Evolutionary conservation across 1,140 invertebrate species (phyloP).

Genomic region (Druon quercuslanigerum): DNA sequence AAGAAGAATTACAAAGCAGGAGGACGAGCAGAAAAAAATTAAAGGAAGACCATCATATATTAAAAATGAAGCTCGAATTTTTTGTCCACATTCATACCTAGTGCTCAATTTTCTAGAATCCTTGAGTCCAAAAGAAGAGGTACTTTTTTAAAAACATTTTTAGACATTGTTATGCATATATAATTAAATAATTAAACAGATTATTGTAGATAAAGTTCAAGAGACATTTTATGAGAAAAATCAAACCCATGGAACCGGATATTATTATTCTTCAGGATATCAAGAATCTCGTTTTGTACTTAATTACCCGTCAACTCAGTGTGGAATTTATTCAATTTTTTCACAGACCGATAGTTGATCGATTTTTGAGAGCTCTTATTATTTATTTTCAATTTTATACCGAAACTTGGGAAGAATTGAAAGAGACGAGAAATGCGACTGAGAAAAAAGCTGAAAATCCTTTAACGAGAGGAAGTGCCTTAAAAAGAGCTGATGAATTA

Average conservation of each 20-base stretch:
- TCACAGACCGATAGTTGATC: slow-evolving; percentile 77
- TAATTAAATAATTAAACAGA: slow-evolving; percentile 16
- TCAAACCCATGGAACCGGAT: slow-evolving; percentile 74
- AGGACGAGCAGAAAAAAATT: slow-evolving; percentile 34
- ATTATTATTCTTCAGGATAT: slow-evolving; percentile 80
- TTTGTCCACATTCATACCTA: slow-evolving; percentile 61
- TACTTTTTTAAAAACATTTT: slow-evolving; percentile 39
- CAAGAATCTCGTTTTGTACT: slow-evolving; percentile 80
- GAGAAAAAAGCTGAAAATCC: slow-evolving; percentile 78
- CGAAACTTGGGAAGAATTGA: slow-evolving; percentile 77
- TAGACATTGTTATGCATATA: background rate
- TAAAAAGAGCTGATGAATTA: slow-evolving; percentile 76
- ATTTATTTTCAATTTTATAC: slow-evolving; percentile 80
- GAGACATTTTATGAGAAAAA: slow-evolving; percentile 76
- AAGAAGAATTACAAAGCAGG: slow-evolving; percentile 11
- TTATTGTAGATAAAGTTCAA: slow-evolving; percentile 76
- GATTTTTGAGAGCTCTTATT: slow-evolving; percentile 79
- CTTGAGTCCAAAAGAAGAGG: slow-evolving; percentile 61
- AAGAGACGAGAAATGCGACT: slow-evolving; percentile 74
- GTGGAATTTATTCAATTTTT: slow-evolving; percentile 78
- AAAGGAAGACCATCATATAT: slow-evolving; percentile 9
- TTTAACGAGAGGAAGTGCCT: slow-evolving; percentile 75
- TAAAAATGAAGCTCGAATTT: slow-evolving; percentile 54
- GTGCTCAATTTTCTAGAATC: slow-evolving; percentile 61
- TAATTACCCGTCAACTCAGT: slow-evolving; percentile 74